These are phyloP conservation scores for Heterodera schachtii DNA, from an alignment of 1,140 invertebrate species.

Conservation along the genomic window DNA sequence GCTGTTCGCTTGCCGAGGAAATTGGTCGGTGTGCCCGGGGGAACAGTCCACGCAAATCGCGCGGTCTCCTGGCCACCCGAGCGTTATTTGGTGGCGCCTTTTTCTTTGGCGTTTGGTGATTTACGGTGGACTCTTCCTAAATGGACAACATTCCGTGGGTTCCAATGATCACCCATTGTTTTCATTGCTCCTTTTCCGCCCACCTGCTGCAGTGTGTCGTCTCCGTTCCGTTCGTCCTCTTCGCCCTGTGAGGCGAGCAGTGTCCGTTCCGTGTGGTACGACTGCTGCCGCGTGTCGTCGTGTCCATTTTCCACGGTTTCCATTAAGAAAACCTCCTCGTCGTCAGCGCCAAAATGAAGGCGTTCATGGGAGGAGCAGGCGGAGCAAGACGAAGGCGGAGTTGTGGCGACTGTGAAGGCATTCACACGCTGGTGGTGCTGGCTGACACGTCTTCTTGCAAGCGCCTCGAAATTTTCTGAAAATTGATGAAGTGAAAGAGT, in stretches of 20 bases:
- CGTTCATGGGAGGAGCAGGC: slow-evolving; percentile 1
- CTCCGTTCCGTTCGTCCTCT: not conserved
- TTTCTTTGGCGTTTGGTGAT: not conserved
- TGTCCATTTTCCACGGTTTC: not conserved
- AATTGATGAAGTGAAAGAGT: no score
- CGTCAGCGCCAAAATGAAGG: slow-evolving; percentile 5
- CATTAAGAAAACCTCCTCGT: not conserved
- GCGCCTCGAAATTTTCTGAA: not conserved
- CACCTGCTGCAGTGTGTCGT: not conserved
- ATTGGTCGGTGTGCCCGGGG: not conserved
- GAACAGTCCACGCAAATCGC: not conserved
- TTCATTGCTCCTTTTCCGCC: not conserved
- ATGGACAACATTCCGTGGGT: not conserved
- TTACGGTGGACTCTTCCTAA: not conserved
- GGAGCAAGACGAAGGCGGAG: not conserved
- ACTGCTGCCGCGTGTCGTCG: not conserved
- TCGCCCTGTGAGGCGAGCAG: not conserved
- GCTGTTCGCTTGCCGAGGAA: slow-evolving; percentile 14
- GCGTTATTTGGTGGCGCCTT: not conserved
- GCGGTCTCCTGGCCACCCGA: not conserved
- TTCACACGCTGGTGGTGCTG: not conserved
- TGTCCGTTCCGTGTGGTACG: slow-evolving; percentile 3
- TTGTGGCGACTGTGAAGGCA: not conserved
- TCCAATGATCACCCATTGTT: no score
- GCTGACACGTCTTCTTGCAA: not conserved